Evolutionary conservation across 2,113 vertebrate genomes (phyloP).

Genomic region (Cariama cristata): DNA sequence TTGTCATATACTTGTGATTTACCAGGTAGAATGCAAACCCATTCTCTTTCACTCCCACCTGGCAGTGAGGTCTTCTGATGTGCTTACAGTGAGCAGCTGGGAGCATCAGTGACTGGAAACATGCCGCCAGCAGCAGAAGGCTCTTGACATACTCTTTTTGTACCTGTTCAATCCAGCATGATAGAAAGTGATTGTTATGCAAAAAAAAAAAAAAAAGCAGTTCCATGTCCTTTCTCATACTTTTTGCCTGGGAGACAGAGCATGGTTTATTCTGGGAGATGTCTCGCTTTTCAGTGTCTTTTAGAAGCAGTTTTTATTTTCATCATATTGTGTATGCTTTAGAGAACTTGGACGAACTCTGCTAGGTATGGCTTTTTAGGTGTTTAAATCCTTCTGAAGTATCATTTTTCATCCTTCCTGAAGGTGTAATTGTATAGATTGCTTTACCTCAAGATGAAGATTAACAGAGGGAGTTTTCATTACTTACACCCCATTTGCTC

Average conservation of each 20-base stretch:
- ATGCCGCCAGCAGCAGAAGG: not conserved
- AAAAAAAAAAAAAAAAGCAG: not conserved
- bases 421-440: not conserved
- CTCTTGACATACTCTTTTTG: not conserved
- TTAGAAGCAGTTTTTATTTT: not conserved
- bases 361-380: not conserved
- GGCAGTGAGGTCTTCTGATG: not conserved
- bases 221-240: not conserved
- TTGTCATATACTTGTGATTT: not conserved
- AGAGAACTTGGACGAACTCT: not conserved
- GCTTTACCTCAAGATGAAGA: not conserved
- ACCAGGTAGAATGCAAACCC: not conserved
- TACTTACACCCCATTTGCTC: not conserved
- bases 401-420: not conserved
- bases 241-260: not conserved
- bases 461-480: not conserved
- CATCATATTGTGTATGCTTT: not conserved
- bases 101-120: not conserved
- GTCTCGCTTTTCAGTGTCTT: not conserved
- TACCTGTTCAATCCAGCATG: not conserved
- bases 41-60: not conserved
- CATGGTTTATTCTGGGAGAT: not conserved
- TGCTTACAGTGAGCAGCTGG: not conserved
- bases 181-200: not conserved
- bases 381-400: not conserved